phyloP scores from a whole-genome alignment of 2,797 vertebrate species.

The Chlorospingus flavigularis region DNA sequence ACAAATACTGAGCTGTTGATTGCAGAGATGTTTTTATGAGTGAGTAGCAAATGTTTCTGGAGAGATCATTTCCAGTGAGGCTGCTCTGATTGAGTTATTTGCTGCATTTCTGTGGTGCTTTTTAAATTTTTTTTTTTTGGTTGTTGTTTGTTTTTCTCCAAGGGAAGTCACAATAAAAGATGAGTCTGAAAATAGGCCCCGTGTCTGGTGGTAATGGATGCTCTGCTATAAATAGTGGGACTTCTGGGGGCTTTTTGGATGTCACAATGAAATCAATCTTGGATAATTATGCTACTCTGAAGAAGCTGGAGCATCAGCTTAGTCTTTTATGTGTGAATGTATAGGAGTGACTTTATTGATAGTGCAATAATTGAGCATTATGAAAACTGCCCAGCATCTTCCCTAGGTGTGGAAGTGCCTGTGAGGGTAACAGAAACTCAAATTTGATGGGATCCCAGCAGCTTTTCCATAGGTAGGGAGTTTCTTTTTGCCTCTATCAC shows the following conservation, averaged over 20 bases:
- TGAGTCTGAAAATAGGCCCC: not conserved
- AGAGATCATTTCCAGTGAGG: not conserved
- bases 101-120: not conserved
- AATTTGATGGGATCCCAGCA: not conserved
- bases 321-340: not conserved
- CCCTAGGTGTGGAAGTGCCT: not conserved
- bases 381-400: not conserved
- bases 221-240: not conserved
- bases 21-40: not conserved
- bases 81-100: not conserved
- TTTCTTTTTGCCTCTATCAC: not conserved
- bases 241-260: slow-evolving; percentile 3
- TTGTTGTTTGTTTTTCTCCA: not conserved
- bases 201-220: not conserved
- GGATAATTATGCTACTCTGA: not conserved
- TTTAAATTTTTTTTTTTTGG: not conserved
- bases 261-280: not conserved
- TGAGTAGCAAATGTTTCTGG: not conserved
- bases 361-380: not conserved
- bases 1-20: not conserved
- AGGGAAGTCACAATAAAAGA: not conserved
- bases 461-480: not conserved
- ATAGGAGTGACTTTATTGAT: not conserved
- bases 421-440: not conserved
- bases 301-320: not conserved